Base-by-base conservation (phyloP, 2,797 vertebrate species). In the Bucorvus abyssinicus region DNA sequence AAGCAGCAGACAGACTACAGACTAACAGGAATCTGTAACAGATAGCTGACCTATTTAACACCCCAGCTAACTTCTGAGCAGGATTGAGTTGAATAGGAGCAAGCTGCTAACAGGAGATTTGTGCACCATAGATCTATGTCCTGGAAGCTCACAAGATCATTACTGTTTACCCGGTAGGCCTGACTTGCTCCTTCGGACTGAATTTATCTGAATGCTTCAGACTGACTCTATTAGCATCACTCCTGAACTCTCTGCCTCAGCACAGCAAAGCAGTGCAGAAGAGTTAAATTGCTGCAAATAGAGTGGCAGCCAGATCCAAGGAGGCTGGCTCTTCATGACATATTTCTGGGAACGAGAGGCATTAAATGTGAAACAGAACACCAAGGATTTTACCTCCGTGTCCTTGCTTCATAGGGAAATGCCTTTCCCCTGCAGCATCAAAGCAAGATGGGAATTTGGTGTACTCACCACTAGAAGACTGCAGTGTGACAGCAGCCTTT, bases 191-290 rank as follows among this genome's bases (percentile, higher is more conserved):
- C 75, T 94, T 93, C 0, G 0, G 61, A 94, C 74, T 90, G 90
- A 88, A 96, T 96, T 93, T 95, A 94, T 95, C 94, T 84, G 83
- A 95, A 63, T 74, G 77, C 73, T 86, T 95, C 96, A 95, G 90
- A 95, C 89, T 79, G 81, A 94, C 79, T 96, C 92, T 94, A 91
- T 96, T 97, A 97, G 88, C 69, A 93, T 91, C 91, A 79, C 64
- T 92, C 65, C 82, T 73, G 89, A 94, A 84, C 86, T 91, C 77
- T 59, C 71, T 79, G 64, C 52, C 91, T 85, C 7, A 1, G 53
- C 75, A 85, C 59, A 68, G 75, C 80, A 92, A 77, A 93, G 84
- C 60, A 83, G 89, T 95, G 49, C 57, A 93, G 84, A 55, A 50
- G 92, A 89, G 92, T 92, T 81, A 94, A 97, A 95, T 91, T 89